phyloP scores from a whole-genome alignment of 2,113 vertebrate genomes.

The Leucoraja erinaceus region DNA sequence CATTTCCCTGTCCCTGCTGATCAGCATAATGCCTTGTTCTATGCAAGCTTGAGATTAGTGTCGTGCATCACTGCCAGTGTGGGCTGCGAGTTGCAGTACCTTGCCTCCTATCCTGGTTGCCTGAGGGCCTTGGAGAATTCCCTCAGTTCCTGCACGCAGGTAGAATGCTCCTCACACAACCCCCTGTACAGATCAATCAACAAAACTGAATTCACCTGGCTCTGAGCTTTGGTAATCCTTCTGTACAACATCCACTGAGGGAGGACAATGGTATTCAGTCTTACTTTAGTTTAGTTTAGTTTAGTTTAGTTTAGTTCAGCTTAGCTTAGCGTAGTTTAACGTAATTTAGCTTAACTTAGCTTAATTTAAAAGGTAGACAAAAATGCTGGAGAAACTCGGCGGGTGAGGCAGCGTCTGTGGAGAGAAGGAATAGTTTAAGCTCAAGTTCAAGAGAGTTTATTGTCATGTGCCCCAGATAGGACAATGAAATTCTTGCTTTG shows the following conservation, averaged over 20 bases:
- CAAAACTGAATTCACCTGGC: background rate
- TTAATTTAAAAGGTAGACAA: no score
- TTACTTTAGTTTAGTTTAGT: no score
- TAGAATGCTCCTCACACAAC: background rate
- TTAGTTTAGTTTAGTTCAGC: no score
- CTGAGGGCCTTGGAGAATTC: background rate
- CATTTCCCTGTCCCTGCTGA: background rate
- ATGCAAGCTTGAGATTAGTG: background rate
- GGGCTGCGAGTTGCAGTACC: background rate
- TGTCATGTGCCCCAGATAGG: no score
- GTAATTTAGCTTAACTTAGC: no score
- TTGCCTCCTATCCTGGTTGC: background rate
- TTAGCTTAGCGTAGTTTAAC: no score
- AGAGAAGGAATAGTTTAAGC: no score
- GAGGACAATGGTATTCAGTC: no score
- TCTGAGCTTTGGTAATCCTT: background rate
- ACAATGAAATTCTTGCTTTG: no score
- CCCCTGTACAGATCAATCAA: background rate
- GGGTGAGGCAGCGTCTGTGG: no score
- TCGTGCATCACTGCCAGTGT: background rate
- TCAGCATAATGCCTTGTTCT: background rate
- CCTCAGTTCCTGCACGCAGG: background rate
- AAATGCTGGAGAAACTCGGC: no score
- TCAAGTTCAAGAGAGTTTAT: no score
- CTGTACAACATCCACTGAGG: background rate